Percentiles rank a stretch among this genome's conserved stretches.
These are phyloP conservation scores for Phyllopteryx taeniolatus DNA, from an alignment of 2,113 vertebrate genomes.

Conservation along the genomic window DNA sequence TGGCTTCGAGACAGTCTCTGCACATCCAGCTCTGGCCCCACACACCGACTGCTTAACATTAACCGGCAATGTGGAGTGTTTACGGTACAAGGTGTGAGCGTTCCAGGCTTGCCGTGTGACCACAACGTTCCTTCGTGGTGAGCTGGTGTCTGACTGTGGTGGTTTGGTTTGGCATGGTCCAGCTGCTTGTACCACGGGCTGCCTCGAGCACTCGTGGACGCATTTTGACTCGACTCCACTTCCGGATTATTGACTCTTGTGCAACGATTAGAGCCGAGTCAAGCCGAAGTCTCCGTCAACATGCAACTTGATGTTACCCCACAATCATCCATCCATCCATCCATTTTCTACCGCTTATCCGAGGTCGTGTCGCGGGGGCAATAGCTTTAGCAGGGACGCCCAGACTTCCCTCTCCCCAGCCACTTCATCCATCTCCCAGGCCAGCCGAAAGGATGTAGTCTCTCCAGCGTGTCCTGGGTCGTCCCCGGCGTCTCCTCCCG, in stretches of 20 bases:
- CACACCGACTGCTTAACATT: background rate
- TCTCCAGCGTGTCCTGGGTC: no score
- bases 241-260: slow-evolving; percentile 53
- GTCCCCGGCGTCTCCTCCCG: no score
- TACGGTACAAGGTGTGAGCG: background rate
- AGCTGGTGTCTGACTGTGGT: background rate
- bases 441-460: no score
- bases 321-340: no score
- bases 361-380: no score
- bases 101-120: background rate
- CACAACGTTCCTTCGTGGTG: background rate
- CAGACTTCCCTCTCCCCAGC: no score
- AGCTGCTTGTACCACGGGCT: background rate
- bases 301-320: background rate
- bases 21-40: slow-evolving; percentile 23
- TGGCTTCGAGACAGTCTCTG: background rate
- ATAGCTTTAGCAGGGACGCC: no score
- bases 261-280: slow-evolving; percentile 13
- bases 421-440: no score
- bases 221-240: slow-evolving; percentile 51
- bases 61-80: background rate
- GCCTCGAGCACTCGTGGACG: background rate
- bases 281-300: background rate
- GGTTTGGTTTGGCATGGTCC: background rate
- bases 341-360: no score